These are phyloP conservation scores for Drosophila mulleri DNA, from an alignment of 2,888 invertebrate genomes.

Conservation along the genomic window DNA sequence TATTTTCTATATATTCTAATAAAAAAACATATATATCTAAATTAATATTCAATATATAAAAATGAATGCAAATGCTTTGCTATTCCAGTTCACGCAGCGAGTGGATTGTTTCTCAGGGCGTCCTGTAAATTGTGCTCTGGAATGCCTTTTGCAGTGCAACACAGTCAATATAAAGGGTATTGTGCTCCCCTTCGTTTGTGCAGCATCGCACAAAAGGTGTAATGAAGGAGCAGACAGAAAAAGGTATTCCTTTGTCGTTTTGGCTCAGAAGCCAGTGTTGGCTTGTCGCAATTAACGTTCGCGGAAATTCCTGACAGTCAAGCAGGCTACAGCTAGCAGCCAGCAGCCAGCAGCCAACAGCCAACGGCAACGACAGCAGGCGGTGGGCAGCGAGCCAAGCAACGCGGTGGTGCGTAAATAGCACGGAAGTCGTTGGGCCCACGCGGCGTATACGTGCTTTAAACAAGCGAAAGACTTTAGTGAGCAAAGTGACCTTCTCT, in stretches of 20 bases:
- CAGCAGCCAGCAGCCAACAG: slow-evolving; percentile 1
- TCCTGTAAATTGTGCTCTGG: neutral
- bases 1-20: too few species aligned
- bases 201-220: slow-evolving; percentile 47
- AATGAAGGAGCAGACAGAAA: slow-evolving; percentile 57
- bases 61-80: too few species aligned
- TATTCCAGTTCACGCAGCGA: neutral
- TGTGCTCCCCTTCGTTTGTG: neutral
- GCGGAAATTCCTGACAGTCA: slow-evolving; percentile 76
- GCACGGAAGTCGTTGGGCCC: slow-evolving; percentile 78
- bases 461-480: slow-evolving; percentile 30
- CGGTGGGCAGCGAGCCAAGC: slow-evolving; percentile 41
- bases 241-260: slow-evolving; percentile 65
- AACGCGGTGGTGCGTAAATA: slow-evolving; percentile 71
- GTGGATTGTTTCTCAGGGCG: neutral
- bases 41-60: too few species aligned
- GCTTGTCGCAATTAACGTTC: slow-evolving; percentile 81
- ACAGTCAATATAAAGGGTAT: slow-evolving; percentile 13
- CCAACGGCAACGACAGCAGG: slow-evolving; percentile 22
- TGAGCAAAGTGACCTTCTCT: slow-evolving; percentile 14
- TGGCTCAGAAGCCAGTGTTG: slow-evolving; percentile 52
- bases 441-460: slow-evolving; percentile 70
- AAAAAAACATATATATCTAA: too few species aligned
- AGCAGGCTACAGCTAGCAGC: neutral
- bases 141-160: neutral